Evolutionary conservation across 2,888 invertebrate genomes (phyloP).

Genomic region (Acanthococcus lagerstroemiae): DNA sequence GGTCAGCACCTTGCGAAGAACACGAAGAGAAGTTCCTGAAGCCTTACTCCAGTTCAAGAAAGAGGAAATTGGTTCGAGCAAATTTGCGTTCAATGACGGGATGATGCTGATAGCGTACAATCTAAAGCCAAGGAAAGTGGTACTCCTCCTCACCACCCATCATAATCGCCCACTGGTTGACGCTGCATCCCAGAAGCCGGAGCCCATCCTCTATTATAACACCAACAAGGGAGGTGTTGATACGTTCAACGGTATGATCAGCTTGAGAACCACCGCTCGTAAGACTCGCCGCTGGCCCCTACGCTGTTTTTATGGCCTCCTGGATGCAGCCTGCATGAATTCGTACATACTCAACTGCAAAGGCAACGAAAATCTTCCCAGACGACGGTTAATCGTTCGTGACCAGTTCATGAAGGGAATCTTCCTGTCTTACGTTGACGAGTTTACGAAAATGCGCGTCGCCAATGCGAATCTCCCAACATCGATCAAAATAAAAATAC

Average conservation of each 20-base stretch:
- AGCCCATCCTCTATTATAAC: neutral
- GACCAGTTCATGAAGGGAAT: neutral
- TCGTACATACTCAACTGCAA: neutral
- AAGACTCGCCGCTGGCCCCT: neutral
- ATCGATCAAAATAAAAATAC: neutral
- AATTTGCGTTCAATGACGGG: neutral
- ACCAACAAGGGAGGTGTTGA: neutral
- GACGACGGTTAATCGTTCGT: neutral
- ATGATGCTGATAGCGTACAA: neutral
- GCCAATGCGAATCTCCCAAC: neutral
- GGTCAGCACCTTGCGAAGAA: neutral
- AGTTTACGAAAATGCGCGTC: neutral
- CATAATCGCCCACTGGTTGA: neutral
- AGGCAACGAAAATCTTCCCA: neutral
- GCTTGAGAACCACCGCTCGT: neutral
- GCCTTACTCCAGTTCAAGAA: no score
- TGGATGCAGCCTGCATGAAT: neutral
- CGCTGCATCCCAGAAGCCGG: neutral
- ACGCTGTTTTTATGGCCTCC: neutral
- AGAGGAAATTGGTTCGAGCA: no score
- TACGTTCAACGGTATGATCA: neutral
- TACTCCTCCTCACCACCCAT: neutral
- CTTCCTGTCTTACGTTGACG: neutral
- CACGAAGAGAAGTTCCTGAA: neutral
- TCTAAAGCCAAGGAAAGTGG: neutral